Base-by-base conservation (phyloP, 2,888 invertebrate species). In the Physocephala rufipes region DNA sequence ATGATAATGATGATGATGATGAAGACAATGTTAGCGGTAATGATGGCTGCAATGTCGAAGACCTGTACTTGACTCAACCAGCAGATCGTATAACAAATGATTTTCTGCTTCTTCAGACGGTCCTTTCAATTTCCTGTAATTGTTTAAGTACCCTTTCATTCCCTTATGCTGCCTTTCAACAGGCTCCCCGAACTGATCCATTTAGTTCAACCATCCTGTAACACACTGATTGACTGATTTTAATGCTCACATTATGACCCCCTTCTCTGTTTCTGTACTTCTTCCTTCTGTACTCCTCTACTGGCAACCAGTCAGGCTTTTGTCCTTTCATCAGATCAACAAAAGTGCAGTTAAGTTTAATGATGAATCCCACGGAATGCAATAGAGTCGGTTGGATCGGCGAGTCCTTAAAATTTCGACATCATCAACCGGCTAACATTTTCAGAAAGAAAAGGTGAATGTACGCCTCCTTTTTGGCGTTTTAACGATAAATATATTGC, bases 31-130 rank as follows among this genome's bases (percentile, higher is more conserved):
- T 58, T 28, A 58, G 59, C 51, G 26, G 63, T 59, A 36, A 55
- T 24, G 70, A 65, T 64, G 72, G 45, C 36, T 71, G 72, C 68
- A 74, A 62, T 55, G 74, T 70, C 61, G 73, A 71, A 70, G 70
- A 74, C 68, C 68, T 67, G 49, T 51, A 68, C 68, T 68, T 68
- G 68, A 68, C 68, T 68, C 62, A 68, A 68, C 61, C 68, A 68
- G 68, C 68, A 62, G 68, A 68, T 68, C 68, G 68, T 28, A 68
- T 68, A 68, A 68, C 68, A 68, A 68, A 68, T 68, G 68, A 62
- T 68, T 68, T 61, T 68, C 68, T 62, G 68, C 61, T 62, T 49
- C 73, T 73, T 75, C 77, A 76, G 77, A 77, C 49, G 51, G 53
- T 16, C 24, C 68, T 68, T 68, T 67, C 58, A 67, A 58, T 67